Evolutionary conservation across 2,797 vertebrate genomes (phyloP).

Genomic region (Darevskia nairensis): DNA sequence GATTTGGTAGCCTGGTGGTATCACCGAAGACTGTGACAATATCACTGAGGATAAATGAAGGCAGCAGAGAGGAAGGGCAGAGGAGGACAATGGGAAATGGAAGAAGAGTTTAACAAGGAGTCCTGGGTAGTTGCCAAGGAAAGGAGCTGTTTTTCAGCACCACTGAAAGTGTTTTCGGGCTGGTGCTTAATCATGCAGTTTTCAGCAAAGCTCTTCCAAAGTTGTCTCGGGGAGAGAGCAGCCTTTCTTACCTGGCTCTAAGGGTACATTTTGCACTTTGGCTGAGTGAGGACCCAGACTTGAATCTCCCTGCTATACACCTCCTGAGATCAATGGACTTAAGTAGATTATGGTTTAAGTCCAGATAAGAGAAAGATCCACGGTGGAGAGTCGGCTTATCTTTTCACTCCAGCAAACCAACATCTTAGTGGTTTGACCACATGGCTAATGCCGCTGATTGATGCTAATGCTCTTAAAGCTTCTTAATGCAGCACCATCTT

Average conservation of each 20-base stretch:
- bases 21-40: background rate
- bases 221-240: background rate
- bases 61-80: background rate
- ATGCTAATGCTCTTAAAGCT: background rate
- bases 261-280: background rate
- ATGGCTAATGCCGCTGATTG: background rate
- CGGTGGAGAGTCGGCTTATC: background rate
- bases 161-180: background rate
- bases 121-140: background rate
- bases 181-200: background rate
- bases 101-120: background rate
- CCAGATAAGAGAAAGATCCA: background rate
- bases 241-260: too few species aligned
- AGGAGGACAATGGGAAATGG: background rate
- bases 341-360: slow-evolving; percentile 2
- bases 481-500: slow-evolving; percentile 6
- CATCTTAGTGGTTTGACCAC: background rate
- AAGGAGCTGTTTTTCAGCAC: background rate
- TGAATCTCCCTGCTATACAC: background rate
- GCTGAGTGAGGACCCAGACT: background rate
- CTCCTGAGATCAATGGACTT: background rate
- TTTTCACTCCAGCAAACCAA: background rate
- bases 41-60: background rate
- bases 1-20: background rate
- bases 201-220: background rate